A percentile compares a stretch with the other conserved stretches of the same genome.
These are phyloP conservation scores for cat (Felis catus) DNA, from an alignment of 2,113 vertebrate genomes.

Conservation along the genomic window F.catus_Fca126_mat1.0 CM031419.1:167500001-167500500, in stretches of 20 bases:
- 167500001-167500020: neutral
- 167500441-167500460: no score
- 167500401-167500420: neutral
- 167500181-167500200: neutral
- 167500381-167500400: neutral
- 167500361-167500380: neutral
- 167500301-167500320: neutral
- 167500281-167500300: neutral
- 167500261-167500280: neutral
- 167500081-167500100: neutral
- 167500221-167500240: neutral
- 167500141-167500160: neutral
- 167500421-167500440: neutral
- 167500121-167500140: neutral
- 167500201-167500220: slow-evolving; percentile 4
- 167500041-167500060: neutral
- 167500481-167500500: neutral
- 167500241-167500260: slow-evolving; percentile 22
- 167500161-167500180: neutral
- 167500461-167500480: neutral
- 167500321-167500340: neutral
- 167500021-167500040: neutral
- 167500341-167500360: neutral
- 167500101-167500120: neutral
- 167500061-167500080: neutral